A percentile compares a stretch with the other conserved stretches of the same genome.
Evolutionary conservation across 1,140 invertebrate genomes (phyloP).

Genomic region (Latrodectus geometricus): DNA sequence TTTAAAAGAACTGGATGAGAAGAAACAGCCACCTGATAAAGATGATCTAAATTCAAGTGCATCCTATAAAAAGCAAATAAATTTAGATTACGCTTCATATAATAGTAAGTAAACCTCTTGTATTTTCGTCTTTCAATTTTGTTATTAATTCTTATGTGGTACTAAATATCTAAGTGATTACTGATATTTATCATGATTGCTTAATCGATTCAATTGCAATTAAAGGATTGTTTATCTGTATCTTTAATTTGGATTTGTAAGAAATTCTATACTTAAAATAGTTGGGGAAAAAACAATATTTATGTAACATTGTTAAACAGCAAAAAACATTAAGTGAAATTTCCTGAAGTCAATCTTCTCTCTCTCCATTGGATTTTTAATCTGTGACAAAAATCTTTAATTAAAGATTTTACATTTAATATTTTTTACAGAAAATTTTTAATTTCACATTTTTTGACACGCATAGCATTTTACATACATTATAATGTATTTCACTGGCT

Average conservation of each 20-base stretch:
- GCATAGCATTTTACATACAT: too few species aligned
- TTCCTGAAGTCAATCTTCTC: too few species aligned
- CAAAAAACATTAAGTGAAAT: too few species aligned
- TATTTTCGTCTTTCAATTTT: background rate
- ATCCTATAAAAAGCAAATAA: constrained; percentile 21
- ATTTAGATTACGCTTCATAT: constrained; percentile 41
- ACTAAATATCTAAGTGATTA: background rate
- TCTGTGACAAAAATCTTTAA: too few species aligned
- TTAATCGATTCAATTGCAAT: background rate
- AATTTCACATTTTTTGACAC: too few species aligned
- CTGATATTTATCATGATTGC: background rate
- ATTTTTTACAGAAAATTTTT: too few species aligned
- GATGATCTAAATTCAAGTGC: constrained; percentile 26
- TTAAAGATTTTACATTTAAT: too few species aligned
- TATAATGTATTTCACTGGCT: too few species aligned
- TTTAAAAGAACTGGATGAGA: constrained; percentile 2
- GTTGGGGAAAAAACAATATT: background rate
- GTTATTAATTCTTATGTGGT: background rate
- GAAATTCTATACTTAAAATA: background rate
- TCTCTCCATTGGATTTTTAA: too few species aligned
- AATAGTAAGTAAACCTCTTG: constrained; percentile 33
- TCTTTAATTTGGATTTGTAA: background rate
- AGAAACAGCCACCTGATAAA: constrained; percentile 35
- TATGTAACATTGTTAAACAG: background rate
- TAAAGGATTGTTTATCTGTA: background rate